Conservation (phyloP, 2,797 vertebrate species). For the Sphenodon punctatus region DNA sequence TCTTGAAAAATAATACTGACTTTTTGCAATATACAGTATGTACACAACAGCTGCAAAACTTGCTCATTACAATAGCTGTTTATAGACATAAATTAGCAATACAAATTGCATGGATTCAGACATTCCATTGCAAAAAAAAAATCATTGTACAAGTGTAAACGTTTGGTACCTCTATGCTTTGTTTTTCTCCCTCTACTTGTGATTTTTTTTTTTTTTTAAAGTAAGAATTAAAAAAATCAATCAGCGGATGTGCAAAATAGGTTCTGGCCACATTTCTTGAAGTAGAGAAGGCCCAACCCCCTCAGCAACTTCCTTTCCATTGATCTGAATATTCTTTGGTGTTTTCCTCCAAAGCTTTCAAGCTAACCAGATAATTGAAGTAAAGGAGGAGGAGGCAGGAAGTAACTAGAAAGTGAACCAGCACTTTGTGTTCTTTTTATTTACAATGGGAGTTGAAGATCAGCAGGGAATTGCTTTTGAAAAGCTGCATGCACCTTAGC, state of each 20-base stretch:
- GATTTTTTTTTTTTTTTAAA: too few species aligned
- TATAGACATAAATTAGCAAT: conserved; percentile 73
- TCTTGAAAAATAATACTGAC: conserved; percentile 79
- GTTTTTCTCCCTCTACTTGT: not conserved
- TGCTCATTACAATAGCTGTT: conserved; percentile 73
- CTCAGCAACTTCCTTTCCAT: conserved; percentile 4
- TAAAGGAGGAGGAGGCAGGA: conserved; percentile 26
- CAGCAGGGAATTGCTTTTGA: conserved; percentile 29
- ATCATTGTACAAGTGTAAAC: conserved; percentile 41
- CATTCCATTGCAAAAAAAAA: conserved; percentile 16
- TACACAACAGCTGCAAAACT: conserved; percentile 75
- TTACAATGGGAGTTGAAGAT: conserved; percentile 56
- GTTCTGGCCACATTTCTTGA: not conserved
- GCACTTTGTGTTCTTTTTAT: conserved; percentile 84
- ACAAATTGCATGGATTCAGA: conserved; percentile 46
- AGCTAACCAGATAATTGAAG: conserved; percentile 27
- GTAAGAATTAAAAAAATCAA: not conserved
- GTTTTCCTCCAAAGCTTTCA: conserved; percentile 52
- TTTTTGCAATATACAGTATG: conserved; percentile 82
- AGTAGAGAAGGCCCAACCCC: not conserved
- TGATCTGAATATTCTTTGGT: conserved; percentile 67
- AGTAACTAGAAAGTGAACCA: conserved; percentile 91
- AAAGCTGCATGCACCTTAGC: conserved; percentile 62
- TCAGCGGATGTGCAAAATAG: conserved; percentile 32
- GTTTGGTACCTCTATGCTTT: conserved; percentile 23